Conservation (phyloP, 2,888 invertebrate species). For the Eumerus sabulonum region DNA sequence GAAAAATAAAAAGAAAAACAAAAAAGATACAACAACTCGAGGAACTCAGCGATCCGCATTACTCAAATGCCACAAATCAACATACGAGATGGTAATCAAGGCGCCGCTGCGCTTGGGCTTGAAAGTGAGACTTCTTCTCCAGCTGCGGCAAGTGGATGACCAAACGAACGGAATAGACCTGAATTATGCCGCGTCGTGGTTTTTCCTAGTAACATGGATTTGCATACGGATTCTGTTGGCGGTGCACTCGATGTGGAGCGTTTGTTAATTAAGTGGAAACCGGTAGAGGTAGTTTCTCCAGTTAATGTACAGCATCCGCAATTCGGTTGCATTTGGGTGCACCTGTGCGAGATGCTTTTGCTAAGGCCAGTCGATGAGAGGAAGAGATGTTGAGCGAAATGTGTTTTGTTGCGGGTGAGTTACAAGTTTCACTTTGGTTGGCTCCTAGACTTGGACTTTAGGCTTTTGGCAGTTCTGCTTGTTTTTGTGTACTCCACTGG, state of each 20-base stretch:
- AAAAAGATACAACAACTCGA: constrained; percentile 13
- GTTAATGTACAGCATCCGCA: constrained; percentile 22
- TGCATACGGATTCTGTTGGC: constrained; percentile 26
- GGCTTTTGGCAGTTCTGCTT: background rate
- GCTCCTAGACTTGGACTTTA: no score
- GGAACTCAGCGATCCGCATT: constrained; percentile 52
- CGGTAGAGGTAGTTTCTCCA: constrained; percentile 13
- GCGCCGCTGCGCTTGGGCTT: background rate
- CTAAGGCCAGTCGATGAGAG: background rate
- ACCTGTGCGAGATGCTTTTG: background rate
- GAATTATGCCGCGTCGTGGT: constrained; percentile 28
- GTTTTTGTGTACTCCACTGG: background rate
- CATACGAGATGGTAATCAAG: constrained; percentile 29
- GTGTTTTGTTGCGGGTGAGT: constrained; percentile 26
- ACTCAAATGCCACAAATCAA: constrained; percentile 35
- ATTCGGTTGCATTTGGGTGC: background rate
- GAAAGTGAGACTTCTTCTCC: constrained; percentile 56
- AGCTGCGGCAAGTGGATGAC: constrained; percentile 3
- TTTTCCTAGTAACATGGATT: constrained; percentile 28
- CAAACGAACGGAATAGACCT: constrained; percentile 16
- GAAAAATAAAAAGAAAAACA: no score
- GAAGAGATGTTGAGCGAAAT: background rate
- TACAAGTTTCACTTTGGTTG: constrained; percentile 22
- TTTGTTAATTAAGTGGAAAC: constrained; percentile 45
- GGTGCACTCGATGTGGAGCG: constrained; percentile 33